Conservation (phyloP, 2,797 vertebrate genomes). For the Molossus molossus region DNA sequence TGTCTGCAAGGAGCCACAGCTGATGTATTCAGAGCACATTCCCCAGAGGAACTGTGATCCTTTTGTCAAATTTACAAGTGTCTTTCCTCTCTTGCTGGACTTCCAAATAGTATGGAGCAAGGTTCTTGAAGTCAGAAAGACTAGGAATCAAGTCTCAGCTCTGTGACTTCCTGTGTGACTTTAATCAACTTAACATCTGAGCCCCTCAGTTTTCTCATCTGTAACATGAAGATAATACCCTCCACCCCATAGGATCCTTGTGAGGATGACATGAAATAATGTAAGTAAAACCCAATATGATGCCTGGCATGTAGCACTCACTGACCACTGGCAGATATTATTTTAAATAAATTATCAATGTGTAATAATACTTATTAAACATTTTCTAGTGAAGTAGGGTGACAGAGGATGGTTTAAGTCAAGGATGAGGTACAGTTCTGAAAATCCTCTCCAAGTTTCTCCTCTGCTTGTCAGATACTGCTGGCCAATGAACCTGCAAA, state of each 20-base stretch:
- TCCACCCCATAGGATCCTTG: background rate
- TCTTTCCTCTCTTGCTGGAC: background rate
- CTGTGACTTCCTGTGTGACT: slow-evolving; percentile 3
- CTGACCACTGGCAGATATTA: background rate
- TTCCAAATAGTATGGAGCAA: slow-evolving; percentile 14
- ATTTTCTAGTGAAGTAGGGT: background rate
- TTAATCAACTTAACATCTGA: background rate
- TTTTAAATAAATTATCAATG: slow-evolving; percentile 63
- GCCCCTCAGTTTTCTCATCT: slow-evolving; percentile 8
- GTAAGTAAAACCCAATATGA: background rate
- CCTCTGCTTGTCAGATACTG: slow-evolving; percentile 11
- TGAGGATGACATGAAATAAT: background rate
- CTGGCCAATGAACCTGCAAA: slow-evolving; percentile 33
- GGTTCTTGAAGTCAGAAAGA: background rate
- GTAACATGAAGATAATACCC: background rate
- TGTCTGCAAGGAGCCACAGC: background rate
- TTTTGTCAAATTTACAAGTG: background rate
- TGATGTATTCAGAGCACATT: background rate
- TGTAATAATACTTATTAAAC: slow-evolving; percentile 23
- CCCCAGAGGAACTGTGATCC: background rate
- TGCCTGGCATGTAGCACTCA: background rate
- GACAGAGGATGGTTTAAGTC: background rate
- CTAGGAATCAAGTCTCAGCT: background rate
- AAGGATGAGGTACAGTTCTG: slow-evolving; percentile 32
- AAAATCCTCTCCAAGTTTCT: slow-evolving; percentile 38